These are phyloP conservation scores for Papilio xuthus DNA, from an alignment of 1,140 invertebrate genomes.

Conservation along the genomic window DNA sequence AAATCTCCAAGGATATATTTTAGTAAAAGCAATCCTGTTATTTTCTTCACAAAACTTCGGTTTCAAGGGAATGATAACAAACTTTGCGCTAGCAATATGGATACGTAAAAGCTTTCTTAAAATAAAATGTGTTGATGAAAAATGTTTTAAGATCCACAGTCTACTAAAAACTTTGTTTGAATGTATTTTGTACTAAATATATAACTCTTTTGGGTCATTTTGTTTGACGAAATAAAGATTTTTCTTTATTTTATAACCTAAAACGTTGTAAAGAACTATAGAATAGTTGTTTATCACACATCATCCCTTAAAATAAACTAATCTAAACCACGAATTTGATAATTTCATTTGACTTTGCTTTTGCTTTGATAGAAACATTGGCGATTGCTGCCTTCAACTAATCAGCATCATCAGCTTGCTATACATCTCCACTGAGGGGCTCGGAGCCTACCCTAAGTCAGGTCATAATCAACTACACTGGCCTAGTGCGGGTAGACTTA, in stretches of 20 bases:
- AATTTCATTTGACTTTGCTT: too few species aligned
- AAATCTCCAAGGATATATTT: conserved; percentile 14
- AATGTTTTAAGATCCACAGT: not conserved
- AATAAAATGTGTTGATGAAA: not conserved
- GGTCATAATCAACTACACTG: too few species aligned
- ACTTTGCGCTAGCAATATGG: conserved; percentile 22
- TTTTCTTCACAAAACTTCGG: conserved; percentile 27
- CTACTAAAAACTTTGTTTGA: not conserved
- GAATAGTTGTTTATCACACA: too few species aligned
- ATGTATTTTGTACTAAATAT: not conserved
- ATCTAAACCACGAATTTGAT: too few species aligned
- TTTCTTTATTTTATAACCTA: not conserved
- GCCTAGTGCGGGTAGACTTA: too few species aligned
- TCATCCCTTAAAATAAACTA: too few species aligned
- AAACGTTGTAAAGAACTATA: not conserved
- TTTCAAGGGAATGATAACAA: conserved; percentile 32
- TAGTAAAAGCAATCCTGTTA: conserved; percentile 25
- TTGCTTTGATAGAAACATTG: too few species aligned
- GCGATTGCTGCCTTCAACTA: too few species aligned
- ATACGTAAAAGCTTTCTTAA: conserved; percentile 25
- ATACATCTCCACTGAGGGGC: too few species aligned
- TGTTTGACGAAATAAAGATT: not conserved
- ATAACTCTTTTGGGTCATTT: not conserved
- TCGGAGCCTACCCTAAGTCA: too few species aligned
- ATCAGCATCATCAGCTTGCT: too few species aligned